A percentile compares a stretch with the other conserved stretches of the same genome.
These are phyloP conservation scores for Sycophaga agraensis DNA, from an alignment of 1,140 invertebrate species.

Conservation along the genomic window DNA sequence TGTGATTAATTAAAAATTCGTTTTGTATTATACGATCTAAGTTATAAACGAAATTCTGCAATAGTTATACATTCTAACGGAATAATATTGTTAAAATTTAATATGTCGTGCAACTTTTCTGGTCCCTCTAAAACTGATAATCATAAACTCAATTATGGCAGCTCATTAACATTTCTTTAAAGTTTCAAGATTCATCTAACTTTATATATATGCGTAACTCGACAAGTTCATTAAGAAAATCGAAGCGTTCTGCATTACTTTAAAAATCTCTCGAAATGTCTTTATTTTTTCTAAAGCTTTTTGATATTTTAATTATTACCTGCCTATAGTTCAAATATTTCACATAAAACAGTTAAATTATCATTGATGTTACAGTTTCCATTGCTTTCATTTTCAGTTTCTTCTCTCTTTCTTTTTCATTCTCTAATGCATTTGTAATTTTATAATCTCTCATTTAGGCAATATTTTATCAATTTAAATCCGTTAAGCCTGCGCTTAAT, in stretches of 20 bases:
- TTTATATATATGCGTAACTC: background rate
- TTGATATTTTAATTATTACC: background rate
- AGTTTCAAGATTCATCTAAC: background rate
- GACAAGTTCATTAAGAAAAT: background rate
- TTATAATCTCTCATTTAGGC: too few species aligned
- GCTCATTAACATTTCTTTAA: background rate
- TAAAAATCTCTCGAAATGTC: background rate
- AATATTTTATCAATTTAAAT: too few species aligned
- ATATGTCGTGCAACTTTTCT: slow-evolving; percentile 14
- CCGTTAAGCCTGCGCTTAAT: too few species aligned
- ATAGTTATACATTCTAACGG: too few species aligned
- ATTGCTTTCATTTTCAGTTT: slow-evolving; percentile 10
- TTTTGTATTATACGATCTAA: too few species aligned
- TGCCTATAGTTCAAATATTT: background rate
- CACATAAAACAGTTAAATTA: background rate
- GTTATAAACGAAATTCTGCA: too few species aligned
- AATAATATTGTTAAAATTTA: background rate
- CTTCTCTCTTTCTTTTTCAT: too few species aligned
- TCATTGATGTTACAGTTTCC: background rate
- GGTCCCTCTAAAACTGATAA: slow-evolving; percentile 29
- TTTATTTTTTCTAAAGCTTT: background rate
- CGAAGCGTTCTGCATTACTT: slow-evolving; percentile 10
- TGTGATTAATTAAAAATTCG: too few species aligned
- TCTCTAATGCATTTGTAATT: too few species aligned
- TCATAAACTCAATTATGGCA: background rate